These are phyloP conservation scores for Minunthozetes semirufus DNA, from an alignment of 2,888 invertebrate species.

Conservation along the genomic window DNA sequence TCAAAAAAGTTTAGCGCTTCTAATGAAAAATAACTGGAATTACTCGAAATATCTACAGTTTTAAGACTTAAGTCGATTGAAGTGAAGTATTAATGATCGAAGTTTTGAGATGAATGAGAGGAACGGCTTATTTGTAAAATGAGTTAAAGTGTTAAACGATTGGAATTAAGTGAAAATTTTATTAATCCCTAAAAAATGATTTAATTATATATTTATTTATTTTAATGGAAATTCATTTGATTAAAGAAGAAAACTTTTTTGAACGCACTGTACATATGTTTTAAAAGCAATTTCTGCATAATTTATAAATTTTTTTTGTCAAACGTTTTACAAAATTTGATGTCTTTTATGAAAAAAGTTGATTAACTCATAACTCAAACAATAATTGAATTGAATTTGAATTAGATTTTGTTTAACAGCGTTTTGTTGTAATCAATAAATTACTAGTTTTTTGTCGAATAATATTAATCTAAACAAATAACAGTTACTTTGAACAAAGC, in stretches of 20 bases:
- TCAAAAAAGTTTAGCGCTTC: too few species aligned
- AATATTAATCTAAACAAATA: conserved; percentile 19
- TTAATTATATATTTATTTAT: neutral
- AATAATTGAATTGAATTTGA: conserved; percentile 12
- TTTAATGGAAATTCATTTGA: neutral
- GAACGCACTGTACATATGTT: conserved; percentile 24
- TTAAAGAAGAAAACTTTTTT: conserved; percentile 21
- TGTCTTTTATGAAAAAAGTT: conserved; percentile 16
- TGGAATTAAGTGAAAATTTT: neutral
- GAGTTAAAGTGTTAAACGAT: too few species aligned
- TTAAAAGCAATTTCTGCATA: conserved; percentile 7
- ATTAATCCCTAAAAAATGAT: conserved; percentile 14
- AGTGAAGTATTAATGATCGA: too few species aligned
- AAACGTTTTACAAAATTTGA: conserved; percentile 18
- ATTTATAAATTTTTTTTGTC: conserved; percentile 20
- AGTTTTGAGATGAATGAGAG: too few species aligned
- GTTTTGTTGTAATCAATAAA: conserved; percentile 17
- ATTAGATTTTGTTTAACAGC: conserved; percentile 21
- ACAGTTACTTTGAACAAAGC: conserved; percentile 25
- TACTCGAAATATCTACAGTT: too few species aligned
- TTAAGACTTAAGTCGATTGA: too few species aligned
- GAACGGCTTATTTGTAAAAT: too few species aligned
- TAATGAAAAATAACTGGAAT: too few species aligned
- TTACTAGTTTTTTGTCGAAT: neutral
- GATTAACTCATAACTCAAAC: conserved; percentile 16